A percentile compares a stretch with the other conserved stretches of the same genome.
phyloP scores from a whole-genome alignment of 2,888 invertebrate genomes.

The Tachystola acroxantha region DNA sequence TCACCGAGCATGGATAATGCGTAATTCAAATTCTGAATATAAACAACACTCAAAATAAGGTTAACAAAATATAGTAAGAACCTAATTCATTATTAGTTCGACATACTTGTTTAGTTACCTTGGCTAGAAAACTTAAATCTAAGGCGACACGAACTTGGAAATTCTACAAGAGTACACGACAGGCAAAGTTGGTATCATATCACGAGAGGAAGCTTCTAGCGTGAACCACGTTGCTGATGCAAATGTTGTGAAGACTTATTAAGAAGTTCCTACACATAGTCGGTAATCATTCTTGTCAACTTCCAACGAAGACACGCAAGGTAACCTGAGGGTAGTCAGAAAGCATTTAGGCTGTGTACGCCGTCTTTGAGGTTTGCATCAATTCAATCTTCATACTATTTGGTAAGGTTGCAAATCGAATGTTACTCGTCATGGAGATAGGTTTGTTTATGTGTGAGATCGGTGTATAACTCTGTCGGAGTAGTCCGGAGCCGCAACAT shows the following conservation, averaged over 20 bases:
- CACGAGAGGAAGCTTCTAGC: constrained; percentile 29
- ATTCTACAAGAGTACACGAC: constrained; percentile 18
- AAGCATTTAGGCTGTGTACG: constrained; percentile 21
- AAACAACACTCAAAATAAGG: too few relatives aligned
- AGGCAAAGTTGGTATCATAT: constrained; percentile 48
- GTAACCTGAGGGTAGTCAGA: constrained; percentile 16
- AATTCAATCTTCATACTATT: background rate
- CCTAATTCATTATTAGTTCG: constrained; percentile 9
- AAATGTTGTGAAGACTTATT: constrained; percentile 70
- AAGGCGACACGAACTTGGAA: constrained; percentile 17
- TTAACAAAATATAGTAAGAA: too few relatives aligned
- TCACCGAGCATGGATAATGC: too few relatives aligned
- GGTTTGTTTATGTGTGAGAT: constrained; percentile 29
- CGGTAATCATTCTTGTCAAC: constrained; percentile 68
- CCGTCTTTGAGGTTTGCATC: background rate
- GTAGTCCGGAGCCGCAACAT: constrained; percentile 57
- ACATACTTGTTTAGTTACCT: constrained; percentile 8
- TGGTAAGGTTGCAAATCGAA: constrained; percentile 19
- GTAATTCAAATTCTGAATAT: too few relatives aligned
- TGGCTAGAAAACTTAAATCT: constrained; percentile 9
- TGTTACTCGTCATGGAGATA: constrained; percentile 20
- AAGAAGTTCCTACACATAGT: constrained; percentile 59
- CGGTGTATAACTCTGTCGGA: constrained; percentile 36
- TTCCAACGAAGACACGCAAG: constrained; percentile 35
- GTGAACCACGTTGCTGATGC: constrained; percentile 41